Conservation (phyloP, 2,888 invertebrate genomes). For the Cephus sareptanus region DNA sequence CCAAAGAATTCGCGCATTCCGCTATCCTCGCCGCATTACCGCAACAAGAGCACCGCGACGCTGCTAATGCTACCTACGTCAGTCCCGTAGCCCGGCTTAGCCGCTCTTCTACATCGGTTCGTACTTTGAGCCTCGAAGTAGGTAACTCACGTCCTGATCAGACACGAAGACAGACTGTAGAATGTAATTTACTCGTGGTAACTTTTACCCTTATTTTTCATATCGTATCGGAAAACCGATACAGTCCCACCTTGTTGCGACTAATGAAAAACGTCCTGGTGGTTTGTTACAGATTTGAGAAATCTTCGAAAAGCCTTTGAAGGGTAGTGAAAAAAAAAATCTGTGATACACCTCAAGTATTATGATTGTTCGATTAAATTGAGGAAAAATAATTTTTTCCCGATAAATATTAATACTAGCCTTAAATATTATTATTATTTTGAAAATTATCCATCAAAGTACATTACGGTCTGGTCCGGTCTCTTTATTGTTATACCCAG, state of each 20-base stretch:
- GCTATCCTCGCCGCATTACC: slow-evolving; percentile 37
- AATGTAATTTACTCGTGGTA: background rate
- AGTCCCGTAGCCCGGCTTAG: background rate
- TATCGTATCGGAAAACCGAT: background rate
- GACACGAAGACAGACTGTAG: background rate
- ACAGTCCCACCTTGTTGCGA: background rate
- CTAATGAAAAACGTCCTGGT: background rate
- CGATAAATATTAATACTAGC: background rate
- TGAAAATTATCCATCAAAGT: background rate
- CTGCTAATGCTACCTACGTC: slow-evolving; percentile 46
- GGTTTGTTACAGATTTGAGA: too few species aligned
- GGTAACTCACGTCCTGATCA: background rate
- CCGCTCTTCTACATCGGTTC: background rate
- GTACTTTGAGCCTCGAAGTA: background rate
- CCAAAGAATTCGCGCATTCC: slow-evolving; percentile 47
- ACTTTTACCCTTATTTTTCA: background rate
- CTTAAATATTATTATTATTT: background rate
- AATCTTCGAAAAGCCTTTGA: too few species aligned
- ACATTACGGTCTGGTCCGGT: background rate
- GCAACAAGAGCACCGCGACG: slow-evolving; percentile 39
- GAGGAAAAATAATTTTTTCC: background rate
- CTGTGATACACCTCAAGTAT: background rate
- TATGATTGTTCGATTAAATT: background rate
- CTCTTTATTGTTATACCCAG: background rate
- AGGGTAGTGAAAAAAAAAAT: background rate